A percentile compares a stretch with the other conserved stretches of the same genome.
Conservation (phyloP, 2,113 vertebrate genomes). For the Hydrochoerus hydrochaeris region DNA sequence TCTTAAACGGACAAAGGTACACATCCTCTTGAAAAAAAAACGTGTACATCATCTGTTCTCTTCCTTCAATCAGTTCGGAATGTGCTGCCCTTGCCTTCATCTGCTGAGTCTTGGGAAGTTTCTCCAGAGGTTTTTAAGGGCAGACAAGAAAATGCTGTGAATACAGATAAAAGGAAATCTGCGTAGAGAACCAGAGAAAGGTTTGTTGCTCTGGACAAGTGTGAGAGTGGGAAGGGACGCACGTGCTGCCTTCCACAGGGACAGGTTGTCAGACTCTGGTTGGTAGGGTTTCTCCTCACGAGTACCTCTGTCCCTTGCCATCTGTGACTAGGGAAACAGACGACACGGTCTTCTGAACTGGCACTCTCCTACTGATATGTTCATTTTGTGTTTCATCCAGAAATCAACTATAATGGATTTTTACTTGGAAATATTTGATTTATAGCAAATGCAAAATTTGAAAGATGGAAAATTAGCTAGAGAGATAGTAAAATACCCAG, state of each 20-base stretch:
- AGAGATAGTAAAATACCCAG: neutral
- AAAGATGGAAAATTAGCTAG: neutral
- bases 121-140: slow-evolving; percentile 46
- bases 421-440: slow-evolving; percentile 4
- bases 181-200: neutral
- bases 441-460: neutral
- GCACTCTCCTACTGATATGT: neutral
- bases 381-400: neutral
- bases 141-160: slow-evolving; percentile 60
- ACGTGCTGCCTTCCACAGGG: neutral
- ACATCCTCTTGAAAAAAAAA: neutral
- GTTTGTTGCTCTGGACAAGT: neutral
- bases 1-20: neutral
- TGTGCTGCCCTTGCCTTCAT: neutral
- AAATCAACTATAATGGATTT: neutral
- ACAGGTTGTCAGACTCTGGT: neutral
- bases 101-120: slow-evolving; percentile 59
- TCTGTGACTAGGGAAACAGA: neutral
- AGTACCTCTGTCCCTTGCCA: neutral
- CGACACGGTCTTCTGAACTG: neutral
- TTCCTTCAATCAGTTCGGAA: slow-evolving; percentile 45
- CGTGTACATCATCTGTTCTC: slow-evolving; percentile 64
- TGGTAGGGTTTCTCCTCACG: neutral
- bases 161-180: slow-evolving; percentile 67
- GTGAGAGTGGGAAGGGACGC: neutral